A percentile compares a stretch with the other conserved stretches of the same genome.
These are phyloP conservation scores for Dryococelus australis DNA, from an alignment of 2,888 invertebrate genomes.

Conservation along the genomic window DNA sequence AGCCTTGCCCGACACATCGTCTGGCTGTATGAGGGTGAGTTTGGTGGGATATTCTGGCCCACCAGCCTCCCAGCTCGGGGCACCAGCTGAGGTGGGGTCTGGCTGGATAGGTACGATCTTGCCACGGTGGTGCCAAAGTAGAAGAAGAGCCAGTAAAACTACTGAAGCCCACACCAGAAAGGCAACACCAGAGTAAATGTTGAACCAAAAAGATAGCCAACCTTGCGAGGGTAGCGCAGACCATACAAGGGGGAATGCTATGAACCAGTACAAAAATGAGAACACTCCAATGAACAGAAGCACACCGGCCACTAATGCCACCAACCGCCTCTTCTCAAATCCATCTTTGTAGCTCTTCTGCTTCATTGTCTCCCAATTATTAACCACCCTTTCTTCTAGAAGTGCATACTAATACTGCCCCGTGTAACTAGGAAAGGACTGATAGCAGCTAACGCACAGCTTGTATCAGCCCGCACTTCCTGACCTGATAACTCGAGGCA, in stretches of 20 bases:
- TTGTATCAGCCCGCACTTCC: background rate
- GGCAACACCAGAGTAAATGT: slow-evolving; percentile 39
- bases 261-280: slow-evolving; percentile 47
- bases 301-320: background rate
- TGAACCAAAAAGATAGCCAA: slow-evolving; percentile 40
- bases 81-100: background rate
- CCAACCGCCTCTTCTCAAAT: background rate
- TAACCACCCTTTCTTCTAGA: background rate
- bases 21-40: slow-evolving; percentile 30
- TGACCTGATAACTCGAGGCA: background rate
- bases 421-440: background rate
- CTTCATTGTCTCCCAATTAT: background rate
- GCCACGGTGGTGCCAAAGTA: background rate
- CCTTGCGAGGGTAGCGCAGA: slow-evolving; percentile 1
- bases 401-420: background rate
- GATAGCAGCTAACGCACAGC: background rate
- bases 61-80: background rate
- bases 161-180: slow-evolving; percentile 41
- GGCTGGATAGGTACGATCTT: background rate
- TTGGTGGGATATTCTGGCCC: slow-evolving; percentile 29
- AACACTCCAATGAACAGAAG: slow-evolving; percentile 36
- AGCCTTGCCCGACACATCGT: slow-evolving; percentile 8
- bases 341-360: background rate
- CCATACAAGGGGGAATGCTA: slow-evolving; percentile 46
- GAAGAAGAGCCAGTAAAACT: slow-evolving; percentile 30